These are phyloP conservation scores for Megathymus violae DNA, from an alignment of 1,140 invertebrate species.

Conservation along the genomic window DNA sequence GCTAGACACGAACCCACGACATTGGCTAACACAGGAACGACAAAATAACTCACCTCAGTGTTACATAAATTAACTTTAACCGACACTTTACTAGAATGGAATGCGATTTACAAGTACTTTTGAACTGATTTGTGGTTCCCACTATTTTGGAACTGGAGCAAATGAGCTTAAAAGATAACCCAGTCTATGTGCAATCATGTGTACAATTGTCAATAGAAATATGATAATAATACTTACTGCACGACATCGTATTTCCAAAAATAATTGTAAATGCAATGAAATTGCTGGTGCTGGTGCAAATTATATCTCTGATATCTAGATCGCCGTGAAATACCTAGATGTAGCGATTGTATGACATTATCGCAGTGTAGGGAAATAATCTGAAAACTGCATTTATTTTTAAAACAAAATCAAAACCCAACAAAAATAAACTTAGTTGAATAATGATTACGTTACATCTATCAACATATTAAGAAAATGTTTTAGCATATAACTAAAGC, in stretches of 20 bases:
- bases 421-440: too few species aligned
- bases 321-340: constrained; percentile 15
- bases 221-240: background rate
- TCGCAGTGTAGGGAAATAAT: background rate
- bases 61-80: constrained; percentile 6
- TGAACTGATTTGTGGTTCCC: background rate
- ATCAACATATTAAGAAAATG: too few species aligned
- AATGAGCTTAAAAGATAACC: too few species aligned
- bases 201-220: background rate
- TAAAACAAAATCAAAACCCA: too few species aligned
- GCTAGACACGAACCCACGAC: background rate
- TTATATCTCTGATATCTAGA: constrained; percentile 21
- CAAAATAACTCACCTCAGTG: background rate
- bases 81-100: background rate
- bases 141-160: background rate
- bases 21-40: background rate
- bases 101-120: background rate
- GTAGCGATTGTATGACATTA: background rate
- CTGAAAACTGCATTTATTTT: too few species aligned
- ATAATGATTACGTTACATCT: too few species aligned
- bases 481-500: too few species aligned
- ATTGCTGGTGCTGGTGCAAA: constrained; percentile 6
- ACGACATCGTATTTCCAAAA: constrained; percentile 13
- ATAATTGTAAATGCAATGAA: constrained; percentile 7
- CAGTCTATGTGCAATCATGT: too few species aligned